Conservation (phyloP, 2,888 invertebrate genomes). For the Scaeva pyrastri region DNA sequence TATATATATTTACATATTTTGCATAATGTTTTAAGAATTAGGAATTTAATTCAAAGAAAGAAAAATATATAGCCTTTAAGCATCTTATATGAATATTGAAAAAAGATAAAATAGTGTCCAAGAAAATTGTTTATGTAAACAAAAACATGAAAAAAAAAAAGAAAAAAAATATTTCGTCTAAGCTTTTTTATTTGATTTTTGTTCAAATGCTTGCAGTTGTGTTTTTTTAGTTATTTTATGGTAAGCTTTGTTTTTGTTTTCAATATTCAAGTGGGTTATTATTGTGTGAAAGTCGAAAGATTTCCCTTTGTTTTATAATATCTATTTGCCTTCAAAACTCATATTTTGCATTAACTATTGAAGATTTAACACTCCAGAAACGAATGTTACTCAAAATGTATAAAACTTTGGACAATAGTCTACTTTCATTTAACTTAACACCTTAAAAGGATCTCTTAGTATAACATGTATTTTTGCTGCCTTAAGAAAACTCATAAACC, state of each 20-base stretch:
- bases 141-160: conserved; percentile 22
- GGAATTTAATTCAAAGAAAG: conserved; percentile 66
- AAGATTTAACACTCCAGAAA: too few species aligned
- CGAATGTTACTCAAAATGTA: too few species aligned
- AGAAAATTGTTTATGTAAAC: conserved; percentile 51
- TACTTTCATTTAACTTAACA: too few species aligned
- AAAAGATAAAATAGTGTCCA: conserved; percentile 33
- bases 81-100: conserved; percentile 37
- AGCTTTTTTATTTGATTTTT: conserved; percentile 39
- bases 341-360: too few species aligned
- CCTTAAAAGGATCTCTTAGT: too few species aligned
- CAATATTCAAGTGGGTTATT: not conserved
- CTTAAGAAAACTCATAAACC: too few species aligned
- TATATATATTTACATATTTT: conserved; percentile 46
- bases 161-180: conserved; percentile 36
- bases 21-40: conserved; percentile 62
- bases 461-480: too few species aligned
- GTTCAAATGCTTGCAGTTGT: conserved; percentile 1
- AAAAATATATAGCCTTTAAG: conserved; percentile 51
- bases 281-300: too few species aligned
- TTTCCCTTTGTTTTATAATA: too few species aligned
- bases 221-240: not conserved
- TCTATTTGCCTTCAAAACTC: too few species aligned
- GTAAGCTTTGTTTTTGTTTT: not conserved
- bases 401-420: too few species aligned